A percentile compares a stretch with the other conserved stretches of the same genome.
These are phyloP conservation scores for Poicephalus gulielmi DNA, from an alignment of 2,113 vertebrate genomes.

Conservation along the genomic window DNA sequence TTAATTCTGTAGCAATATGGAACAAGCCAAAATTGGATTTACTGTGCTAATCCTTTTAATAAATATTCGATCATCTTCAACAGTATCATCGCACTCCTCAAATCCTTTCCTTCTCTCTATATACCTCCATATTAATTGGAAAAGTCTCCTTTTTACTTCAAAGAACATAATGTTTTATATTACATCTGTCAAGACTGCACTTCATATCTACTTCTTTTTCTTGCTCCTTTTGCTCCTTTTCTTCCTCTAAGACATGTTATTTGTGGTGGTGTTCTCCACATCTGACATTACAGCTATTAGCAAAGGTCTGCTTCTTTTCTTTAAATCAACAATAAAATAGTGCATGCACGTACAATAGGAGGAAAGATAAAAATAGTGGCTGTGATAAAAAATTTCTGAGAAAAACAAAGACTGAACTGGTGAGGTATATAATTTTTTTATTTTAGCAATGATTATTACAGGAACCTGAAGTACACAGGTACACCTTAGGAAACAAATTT, in stretches of 20 bases:
- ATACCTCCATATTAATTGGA: not conserved
- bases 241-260: not conserved
- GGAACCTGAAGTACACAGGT: not conserved
- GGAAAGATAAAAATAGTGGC: not conserved
- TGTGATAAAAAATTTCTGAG: not conserved
- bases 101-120: not conserved
- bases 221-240: not conserved
- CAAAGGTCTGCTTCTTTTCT: not conserved
- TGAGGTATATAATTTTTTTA: not conserved
- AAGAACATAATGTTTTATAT: not conserved
- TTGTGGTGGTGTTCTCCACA: not conserved
- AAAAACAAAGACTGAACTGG: not conserved
- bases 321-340: not conserved
- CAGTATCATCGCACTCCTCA: not conserved
- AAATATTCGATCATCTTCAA: conserved; percentile 23
- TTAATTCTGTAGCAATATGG: conserved; percentile 33
- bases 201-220: not conserved
- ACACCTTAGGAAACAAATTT: not conserved
- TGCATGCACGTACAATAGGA: not conserved
- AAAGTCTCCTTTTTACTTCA: not conserved
- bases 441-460: not conserved
- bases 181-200: not conserved
- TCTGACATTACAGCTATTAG: not conserved
- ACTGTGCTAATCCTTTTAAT: conserved; percentile 26
- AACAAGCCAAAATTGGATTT: conserved; percentile 24